Evolutionary conservation across 2,113 vertebrate genomes (phyloP).

Genomic region (Pseudopipra pipra): DNA sequence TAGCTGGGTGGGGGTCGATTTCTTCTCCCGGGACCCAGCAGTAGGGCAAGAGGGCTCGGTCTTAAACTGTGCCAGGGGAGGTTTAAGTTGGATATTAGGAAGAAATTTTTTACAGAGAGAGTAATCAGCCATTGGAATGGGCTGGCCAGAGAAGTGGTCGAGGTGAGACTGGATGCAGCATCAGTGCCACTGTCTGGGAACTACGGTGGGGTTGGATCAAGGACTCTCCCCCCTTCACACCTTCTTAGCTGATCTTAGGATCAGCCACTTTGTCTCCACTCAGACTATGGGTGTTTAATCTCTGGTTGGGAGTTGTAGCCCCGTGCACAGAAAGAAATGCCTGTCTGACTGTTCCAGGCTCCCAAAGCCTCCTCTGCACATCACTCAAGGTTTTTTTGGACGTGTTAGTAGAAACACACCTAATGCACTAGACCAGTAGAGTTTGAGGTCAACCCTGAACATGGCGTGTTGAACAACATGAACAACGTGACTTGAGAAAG

Average conservation of each 20-base stretch:
- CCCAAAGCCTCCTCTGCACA: neutral
- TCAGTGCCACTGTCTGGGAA: too few relatives aligned
- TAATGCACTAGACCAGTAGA: neutral
- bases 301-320: neutral
- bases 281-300: accelerated
- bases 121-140: too few relatives aligned
- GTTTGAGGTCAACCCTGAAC: neutral
- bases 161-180: too few relatives aligned
- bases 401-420: neutral
- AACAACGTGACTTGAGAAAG: neutral
- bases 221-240: neutral
- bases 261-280: neutral
- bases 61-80: too few relatives aligned
- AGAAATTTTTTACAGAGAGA: too few relatives aligned
- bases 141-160: too few relatives aligned
- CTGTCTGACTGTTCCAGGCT: neutral
- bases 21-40: too few relatives aligned
- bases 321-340: neutral
- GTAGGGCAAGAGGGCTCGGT: too few relatives aligned
- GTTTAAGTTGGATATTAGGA: too few relatives aligned
- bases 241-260: neutral
- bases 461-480: neutral
- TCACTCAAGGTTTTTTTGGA: neutral
- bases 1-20: too few relatives aligned
- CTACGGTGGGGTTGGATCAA: too few relatives aligned